Evolutionary conservation across 2,113 vertebrate genomes (phyloP).

Genomic region (Eulacestoma nigropectus): DNA sequence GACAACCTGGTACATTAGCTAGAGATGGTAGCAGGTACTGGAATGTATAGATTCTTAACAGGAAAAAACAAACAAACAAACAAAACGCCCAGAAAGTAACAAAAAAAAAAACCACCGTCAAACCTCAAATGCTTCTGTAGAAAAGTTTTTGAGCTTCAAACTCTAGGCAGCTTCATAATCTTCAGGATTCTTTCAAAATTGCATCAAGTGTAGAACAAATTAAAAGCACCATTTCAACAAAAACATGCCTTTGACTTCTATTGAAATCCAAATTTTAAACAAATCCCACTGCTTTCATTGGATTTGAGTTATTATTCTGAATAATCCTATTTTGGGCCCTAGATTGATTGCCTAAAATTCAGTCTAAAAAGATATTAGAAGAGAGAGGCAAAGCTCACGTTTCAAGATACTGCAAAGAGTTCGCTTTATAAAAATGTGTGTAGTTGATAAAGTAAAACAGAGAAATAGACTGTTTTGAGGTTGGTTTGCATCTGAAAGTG

Average conservation of each 20-base stretch:
- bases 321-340: background rate
- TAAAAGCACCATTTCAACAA: background rate
- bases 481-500: background rate
- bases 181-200: background rate
- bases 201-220: background rate
- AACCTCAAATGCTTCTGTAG: background rate
- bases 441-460: background rate
- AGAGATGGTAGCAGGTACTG: background rate
- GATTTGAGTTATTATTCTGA: background rate
- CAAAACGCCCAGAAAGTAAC: background rate
- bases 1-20: background rate
- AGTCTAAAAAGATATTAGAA: background rate
- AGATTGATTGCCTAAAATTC: background rate
- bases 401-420: background rate
- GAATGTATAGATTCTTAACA: background rate
- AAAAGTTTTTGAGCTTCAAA: background rate
- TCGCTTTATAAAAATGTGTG: background rate
- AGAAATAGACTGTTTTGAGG: background rate
- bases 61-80: background rate
- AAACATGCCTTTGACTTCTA: background rate
- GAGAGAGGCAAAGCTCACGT: background rate
- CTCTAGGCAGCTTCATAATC: background rate
- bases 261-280: background rate
- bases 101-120: too few species aligned
- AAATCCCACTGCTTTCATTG: background rate